Evolutionary conservation across 2,797 vertebrate species (phyloP), one percentile per base, ranked within the genome.

Genomic region (Microctenopoma lineatum): DNA sequence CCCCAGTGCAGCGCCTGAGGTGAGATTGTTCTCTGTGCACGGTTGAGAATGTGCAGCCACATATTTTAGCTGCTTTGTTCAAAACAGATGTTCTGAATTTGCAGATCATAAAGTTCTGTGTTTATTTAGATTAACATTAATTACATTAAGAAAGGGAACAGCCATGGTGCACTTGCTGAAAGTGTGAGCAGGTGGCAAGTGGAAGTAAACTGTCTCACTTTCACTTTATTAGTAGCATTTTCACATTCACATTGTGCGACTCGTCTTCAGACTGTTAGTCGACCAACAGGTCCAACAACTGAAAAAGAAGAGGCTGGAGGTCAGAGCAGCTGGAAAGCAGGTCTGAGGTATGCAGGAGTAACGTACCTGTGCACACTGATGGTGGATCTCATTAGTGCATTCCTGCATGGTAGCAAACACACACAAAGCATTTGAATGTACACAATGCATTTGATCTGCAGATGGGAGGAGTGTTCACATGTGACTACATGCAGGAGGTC

Each of bases 361-460:
- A 61, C 52, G 26, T 52, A 47, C 25, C 3, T 32, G 14, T 66
- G 75, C 47, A n/a, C 18, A 0, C 36, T 29, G 48, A 59, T 14
- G 54, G 26, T 8, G 27, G 57, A 50, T 10, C 75, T 71, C 64
- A 65, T 70, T 66, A 66, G 51, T 61, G 51, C 32, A 29, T 32
- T 39, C 45, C 47, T 16, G 34, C n/a, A 1, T 32, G 36, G 16
- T 9, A 25, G 59, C 45, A 58, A 48, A 66, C 14, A n/a, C 21
- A 16, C 27, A 45, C 15, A 27, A 46, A 63, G 8, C 15, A 18
- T 46, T 15, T 60, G 16, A 63, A 50, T 3, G 4, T 44, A n/a
- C 36, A 27, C 48, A 25, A 27, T 56, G 57, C 5, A 4, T 41
- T 7, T 16, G 4, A 59, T 15, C 18, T 29, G 36, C 27, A 64